Evolutionary conservation across 2,113 vertebrate genomes (phyloP), one percentile per base, ranked within the genome.

Genomic region (Taurulus bubalis): DNA sequence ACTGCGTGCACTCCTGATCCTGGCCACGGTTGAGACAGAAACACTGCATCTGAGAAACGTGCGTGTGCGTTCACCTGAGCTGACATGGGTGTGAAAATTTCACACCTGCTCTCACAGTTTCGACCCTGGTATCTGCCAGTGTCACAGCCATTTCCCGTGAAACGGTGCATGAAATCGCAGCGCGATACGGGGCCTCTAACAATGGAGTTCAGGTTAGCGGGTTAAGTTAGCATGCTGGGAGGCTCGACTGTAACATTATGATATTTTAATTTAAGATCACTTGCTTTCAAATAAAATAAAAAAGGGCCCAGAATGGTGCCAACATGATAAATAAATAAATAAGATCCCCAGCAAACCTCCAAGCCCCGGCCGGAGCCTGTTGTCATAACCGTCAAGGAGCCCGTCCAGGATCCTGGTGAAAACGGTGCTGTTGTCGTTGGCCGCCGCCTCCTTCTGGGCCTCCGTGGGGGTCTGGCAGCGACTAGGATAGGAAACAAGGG

Each of bases 321-420:
- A 11, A 10, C 64, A 10, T 22, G 34, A 36, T 14, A 45, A 47
- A 59, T 32, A 18, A 38, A 36, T 14, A 45, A 47, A 59, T 32
- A 18, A 38, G n/a, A 6, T 12, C 51, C 36, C 9, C 6, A 6
- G 60, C 83, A 1, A 79, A 95, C 94, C 94, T 92, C 94, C 94
- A 2, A 95, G 91, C 22, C 97, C 97, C 0, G 97, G 97, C 69
- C 97, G 89, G 24, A 98, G 95, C 59, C 97, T 91, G 92, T 98
- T 97, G 93, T 98, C 97, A 0, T 98, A 98, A 3, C 97, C 97
- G 5, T 98, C 97, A 42, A 98, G 80, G 75, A 98, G 96, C 66
- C 97, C 90, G 59, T 98, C 97, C 90, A 98, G 92, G 90, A 98
- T 98, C 86, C 96, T 92, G 1, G 97, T 98, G 92, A 98, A 98